Evolutionary conservation across 2,888 invertebrate species (phyloP).

Genomic region (Stenichneumon culpator): DNA sequence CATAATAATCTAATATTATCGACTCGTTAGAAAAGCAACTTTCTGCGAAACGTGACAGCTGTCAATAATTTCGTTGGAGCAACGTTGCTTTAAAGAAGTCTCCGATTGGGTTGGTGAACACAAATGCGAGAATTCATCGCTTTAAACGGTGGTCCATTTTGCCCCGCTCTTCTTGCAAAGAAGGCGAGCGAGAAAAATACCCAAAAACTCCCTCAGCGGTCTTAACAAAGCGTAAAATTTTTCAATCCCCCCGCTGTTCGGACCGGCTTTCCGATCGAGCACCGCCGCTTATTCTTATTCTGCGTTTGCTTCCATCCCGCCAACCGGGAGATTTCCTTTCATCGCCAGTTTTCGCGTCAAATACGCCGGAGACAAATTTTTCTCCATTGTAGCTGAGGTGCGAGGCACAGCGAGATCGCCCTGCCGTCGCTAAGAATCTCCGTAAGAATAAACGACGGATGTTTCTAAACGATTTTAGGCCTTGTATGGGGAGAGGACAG

Average conservation of each 20-base stretch:
- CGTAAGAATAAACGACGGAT: slow-evolving; percentile 39
- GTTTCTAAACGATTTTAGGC: slow-evolving; percentile 68
- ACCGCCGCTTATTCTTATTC: slow-evolving; percentile 15
- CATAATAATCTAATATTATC: too few species aligned
- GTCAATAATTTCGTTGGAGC: too few species aligned
- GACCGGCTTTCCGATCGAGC: slow-evolving; percentile 51
- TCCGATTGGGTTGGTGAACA: too few species aligned
- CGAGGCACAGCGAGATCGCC: slow-evolving; percentile 36
- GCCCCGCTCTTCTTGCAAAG: neutral
- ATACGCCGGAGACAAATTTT: slow-evolving; percentile 83
- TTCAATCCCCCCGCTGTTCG: slow-evolving; percentile 54
- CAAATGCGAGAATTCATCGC: too few species aligned
- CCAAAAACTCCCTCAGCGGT: slow-evolving; percentile 61
- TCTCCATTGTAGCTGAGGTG: slow-evolving; percentile 77
- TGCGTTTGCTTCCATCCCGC: slow-evolving; percentile 30
- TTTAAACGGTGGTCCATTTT: too few species aligned
- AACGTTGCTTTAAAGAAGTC: too few species aligned
- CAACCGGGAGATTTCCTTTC: slow-evolving; percentile 66
- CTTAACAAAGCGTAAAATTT: slow-evolving; percentile 83
- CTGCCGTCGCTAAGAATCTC: slow-evolving; percentile 47
- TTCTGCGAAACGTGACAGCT: too few species aligned
- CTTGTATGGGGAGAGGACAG: slow-evolving; percentile 77
- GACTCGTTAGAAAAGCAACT: too few species aligned
- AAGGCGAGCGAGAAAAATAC: slow-evolving; percentile 49
- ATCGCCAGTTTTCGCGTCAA: slow-evolving; percentile 83